These are phyloP conservation scores for Mobula birostris DNA, from an alignment of 2,113 vertebrate genomes.

Conservation along the genomic window DNA sequence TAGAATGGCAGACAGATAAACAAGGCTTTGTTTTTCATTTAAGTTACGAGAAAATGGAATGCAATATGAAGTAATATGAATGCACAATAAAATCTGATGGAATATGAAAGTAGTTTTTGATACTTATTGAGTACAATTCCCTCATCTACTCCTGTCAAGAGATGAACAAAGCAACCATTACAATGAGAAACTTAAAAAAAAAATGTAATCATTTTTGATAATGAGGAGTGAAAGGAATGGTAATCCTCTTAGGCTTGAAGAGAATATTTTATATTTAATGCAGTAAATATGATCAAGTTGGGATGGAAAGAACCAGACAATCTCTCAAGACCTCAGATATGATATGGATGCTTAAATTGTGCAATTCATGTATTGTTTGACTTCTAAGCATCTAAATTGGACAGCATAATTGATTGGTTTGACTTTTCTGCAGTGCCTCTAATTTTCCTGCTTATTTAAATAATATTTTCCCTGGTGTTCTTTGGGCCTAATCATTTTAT, in stretches of 20 bases:
- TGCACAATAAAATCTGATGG: not conserved
- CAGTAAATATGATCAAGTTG: not conserved
- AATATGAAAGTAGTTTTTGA: not conserved
- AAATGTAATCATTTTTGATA: not conserved
- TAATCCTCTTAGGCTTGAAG: not conserved
- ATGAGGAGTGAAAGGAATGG: not conserved
- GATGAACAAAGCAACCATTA: not conserved
- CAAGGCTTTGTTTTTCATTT: not conserved
- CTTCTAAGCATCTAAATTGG: conserved; percentile 8
- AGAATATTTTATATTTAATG: not conserved
- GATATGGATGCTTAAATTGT: not conserved
- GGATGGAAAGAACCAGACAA: not conserved
- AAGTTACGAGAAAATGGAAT: not conserved
- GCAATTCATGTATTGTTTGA: conserved; percentile 21
- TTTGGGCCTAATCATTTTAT: conserved; percentile 34
- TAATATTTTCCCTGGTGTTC: conserved; percentile 29
- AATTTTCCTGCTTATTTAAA: conserved; percentile 20
- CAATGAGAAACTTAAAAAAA: not conserved
- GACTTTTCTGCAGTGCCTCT: conserved; percentile 9
- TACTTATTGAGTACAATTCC: not conserved
- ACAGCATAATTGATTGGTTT: not conserved
- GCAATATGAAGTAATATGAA: not conserved
- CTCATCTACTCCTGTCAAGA: not conserved
- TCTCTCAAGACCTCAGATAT: not conserved
- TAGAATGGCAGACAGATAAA: not conserved